phyloP scores from a whole-genome alignment of 1,140 invertebrate species.

The Drosophila grimshawi region DNA sequence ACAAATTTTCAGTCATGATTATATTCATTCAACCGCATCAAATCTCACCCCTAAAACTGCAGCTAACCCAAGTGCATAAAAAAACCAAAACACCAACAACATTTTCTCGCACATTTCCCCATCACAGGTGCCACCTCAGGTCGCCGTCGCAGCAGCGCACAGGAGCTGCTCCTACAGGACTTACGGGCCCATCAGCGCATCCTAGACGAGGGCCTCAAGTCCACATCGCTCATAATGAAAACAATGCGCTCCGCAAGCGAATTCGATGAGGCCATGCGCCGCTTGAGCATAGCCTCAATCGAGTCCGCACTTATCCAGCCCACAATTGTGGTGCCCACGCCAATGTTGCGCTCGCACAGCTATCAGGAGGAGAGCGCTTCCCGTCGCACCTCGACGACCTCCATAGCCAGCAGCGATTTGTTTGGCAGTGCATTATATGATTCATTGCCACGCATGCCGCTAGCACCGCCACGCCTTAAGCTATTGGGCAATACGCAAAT shows the following conservation, averaged over 20 bases:
- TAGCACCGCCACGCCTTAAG: slow-evolving; percentile 73
- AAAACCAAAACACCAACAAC: slow-evolving; percentile 68
- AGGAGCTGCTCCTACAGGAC: slow-evolving; percentile 74
- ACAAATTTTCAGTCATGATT: slow-evolving; percentile 14
- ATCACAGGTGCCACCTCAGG: slow-evolving; percentile 39
- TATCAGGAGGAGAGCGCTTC: slow-evolving; percentile 68
- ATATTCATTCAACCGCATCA: not conserved
- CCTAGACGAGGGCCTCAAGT: slow-evolving; percentile 79
- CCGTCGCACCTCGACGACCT: slow-evolving; percentile 62
- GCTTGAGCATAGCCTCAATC: slow-evolving; percentile 79
- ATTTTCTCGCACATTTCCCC: slow-evolving; percentile 75
- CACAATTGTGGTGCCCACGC: slow-evolving; percentile 69
- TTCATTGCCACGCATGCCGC: slow-evolving; percentile 57
- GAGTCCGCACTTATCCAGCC: slow-evolving; percentile 70
- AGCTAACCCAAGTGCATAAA: slow-evolving; percentile 47
- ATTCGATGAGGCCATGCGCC: slow-evolving; percentile 83
- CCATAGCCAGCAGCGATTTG: slow-evolving; percentile 71
- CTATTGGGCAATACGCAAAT: slow-evolving; percentile 71
- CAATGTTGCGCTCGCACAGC: slow-evolving; percentile 76
- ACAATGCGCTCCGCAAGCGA: slow-evolving; percentile 81
- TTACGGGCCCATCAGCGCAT: slow-evolving; percentile 76
- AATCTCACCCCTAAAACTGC: slow-evolving; percentile 10
- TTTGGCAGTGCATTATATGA: slow-evolving; percentile 65
- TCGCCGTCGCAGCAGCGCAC: slow-evolving; percentile 62
- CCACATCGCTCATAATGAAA: slow-evolving; percentile 81